These are phyloP conservation scores for Arctia plantaginis DNA, from an alignment of 2,888 invertebrate species.

Conservation along the genomic window DNA sequence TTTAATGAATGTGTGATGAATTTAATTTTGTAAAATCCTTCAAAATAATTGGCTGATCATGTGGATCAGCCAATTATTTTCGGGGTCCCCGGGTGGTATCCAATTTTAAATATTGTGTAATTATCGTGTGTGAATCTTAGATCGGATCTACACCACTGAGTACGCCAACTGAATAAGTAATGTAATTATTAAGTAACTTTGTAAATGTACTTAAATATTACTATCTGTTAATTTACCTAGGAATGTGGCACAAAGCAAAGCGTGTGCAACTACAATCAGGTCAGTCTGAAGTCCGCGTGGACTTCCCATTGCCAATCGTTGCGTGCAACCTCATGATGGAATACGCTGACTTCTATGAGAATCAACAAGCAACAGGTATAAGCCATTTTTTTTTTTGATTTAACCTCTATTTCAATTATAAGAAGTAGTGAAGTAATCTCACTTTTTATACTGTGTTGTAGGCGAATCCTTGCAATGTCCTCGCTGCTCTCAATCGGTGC, in stretches of 20 bases:
- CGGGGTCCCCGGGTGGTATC: neutral
- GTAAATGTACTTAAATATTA: neutral
- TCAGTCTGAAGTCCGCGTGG: conserved; percentile 98
- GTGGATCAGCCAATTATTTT: neutral
- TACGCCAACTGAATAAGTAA: neutral
- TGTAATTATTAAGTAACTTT: neutral
- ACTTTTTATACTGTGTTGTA: conserved; percentile 38
- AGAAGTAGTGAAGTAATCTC: neutral
- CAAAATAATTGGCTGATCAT: too few relatives aligned
- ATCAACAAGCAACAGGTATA: conserved; percentile 94
- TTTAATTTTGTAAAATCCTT: neutral
- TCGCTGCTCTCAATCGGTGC: conserved; percentile 98
- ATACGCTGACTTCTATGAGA: conserved; percentile 99
- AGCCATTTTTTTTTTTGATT: neutral
- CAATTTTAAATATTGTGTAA: neutral
- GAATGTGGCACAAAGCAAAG: conserved; percentile 99
- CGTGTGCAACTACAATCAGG: conserved; percentile 95
- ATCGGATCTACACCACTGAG: too few relatives aligned
- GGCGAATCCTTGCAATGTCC: conserved; percentile 97
- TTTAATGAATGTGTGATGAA: neutral
- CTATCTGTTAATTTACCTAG: conserved; percentile 58
- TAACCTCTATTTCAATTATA: too few relatives aligned
- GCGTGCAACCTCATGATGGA: conserved; percentile 99
- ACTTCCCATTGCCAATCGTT: conserved; percentile 98
- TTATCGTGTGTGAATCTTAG: neutral